Percentiles rank a stretch among this genome's conserved stretches.
Conservation (phyloP, 2,888 invertebrate species). For the Aspidiotus destructor region DNA sequence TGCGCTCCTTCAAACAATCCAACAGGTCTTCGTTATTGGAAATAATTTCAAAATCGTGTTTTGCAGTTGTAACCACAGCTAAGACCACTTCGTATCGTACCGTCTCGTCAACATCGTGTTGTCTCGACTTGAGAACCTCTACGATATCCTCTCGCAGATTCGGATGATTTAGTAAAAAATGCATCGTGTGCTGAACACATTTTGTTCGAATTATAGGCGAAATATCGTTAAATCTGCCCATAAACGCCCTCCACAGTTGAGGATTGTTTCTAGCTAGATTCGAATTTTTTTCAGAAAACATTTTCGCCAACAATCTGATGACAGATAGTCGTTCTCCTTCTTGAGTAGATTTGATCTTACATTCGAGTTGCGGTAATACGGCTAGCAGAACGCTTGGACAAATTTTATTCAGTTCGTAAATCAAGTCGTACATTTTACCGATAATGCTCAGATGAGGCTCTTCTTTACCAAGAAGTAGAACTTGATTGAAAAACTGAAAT, state of each 20-base stretch:
- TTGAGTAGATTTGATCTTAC: slow-evolving; percentile 84
- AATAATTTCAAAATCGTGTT: slow-evolving; percentile 80
- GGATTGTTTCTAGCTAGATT: slow-evolving; percentile 76
- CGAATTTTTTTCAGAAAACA: slow-evolving; percentile 94
- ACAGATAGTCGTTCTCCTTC: slow-evolving; percentile 81
- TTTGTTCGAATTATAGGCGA: slow-evolving; percentile 83
- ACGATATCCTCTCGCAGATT: slow-evolving; percentile 83
- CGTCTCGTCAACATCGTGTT: slow-evolving; percentile 87
- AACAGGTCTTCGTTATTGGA: slow-evolving; percentile 83
- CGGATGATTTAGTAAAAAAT: slow-evolving; percentile 88
- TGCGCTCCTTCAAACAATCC: slow-evolving; percentile 87
- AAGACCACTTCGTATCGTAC: slow-evolving; percentile 77
- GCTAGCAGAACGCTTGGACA: slow-evolving; percentile 76
- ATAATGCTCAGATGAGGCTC: slow-evolving; percentile 69
- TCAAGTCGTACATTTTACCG: slow-evolving; percentile 83
- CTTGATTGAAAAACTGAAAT: slow-evolving; percentile 87
- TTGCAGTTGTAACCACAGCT: slow-evolving; percentile 90
- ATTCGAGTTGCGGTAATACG: slow-evolving; percentile 88
- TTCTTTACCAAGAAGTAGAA: slow-evolving; percentile 83
- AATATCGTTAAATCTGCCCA: slow-evolving; percentile 92
- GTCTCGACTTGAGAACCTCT: slow-evolving; percentile 76
- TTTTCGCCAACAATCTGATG: slow-evolving; percentile 79
- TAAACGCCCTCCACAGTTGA: slow-evolving; percentile 82
- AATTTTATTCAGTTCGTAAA: slow-evolving; percentile 90
- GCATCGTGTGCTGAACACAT: slow-evolving; percentile 96